phyloP scores from a whole-genome alignment of 2,888 invertebrate species.

The Marronus borbonicus region DNA sequence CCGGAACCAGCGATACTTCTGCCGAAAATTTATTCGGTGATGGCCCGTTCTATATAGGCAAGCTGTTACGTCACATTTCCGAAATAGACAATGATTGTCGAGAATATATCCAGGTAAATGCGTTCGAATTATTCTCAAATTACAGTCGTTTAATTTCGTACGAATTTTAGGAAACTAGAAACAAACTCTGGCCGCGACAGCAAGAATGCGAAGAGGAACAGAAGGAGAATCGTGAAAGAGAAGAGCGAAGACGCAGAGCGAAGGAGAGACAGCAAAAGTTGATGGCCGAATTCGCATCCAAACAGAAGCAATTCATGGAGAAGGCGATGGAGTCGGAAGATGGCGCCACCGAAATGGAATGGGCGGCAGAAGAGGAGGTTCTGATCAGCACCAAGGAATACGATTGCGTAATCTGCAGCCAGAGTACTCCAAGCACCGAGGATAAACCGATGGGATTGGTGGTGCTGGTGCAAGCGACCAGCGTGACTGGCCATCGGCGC shows the following conservation, averaged over 20 bases:
- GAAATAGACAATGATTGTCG: conserved; percentile 81
- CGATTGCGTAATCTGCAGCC: conserved; percentile 97
- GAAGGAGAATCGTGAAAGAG: conserved; percentile 82
- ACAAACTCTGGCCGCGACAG: conserved; percentile 86
- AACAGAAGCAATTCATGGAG: conserved; percentile 94
- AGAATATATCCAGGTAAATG: conserved; percentile 73
- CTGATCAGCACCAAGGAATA: conserved; percentile 79
- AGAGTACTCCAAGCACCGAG: conserved; percentile 87
- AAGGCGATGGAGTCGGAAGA: conserved; percentile 78
- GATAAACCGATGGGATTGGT: conserved; percentile 91
- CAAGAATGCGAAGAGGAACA: conserved; percentile 86
- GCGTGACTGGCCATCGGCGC: conserved; percentile 87
- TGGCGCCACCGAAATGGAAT: conserved; percentile 74
- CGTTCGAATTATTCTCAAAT: neutral
- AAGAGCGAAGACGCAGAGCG: conserved; percentile 87
- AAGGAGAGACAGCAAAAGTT: conserved; percentile 92
- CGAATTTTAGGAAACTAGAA: conserved; percentile 75
- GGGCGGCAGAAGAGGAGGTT: conserved; percentile 75
- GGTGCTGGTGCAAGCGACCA: conserved; percentile 89
- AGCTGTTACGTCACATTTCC: conserved; percentile 84
- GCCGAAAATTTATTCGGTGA: conserved; percentile 78
- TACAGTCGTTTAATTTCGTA: neutral
- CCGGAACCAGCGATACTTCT: conserved; percentile 62
- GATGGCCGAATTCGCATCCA: conserved; percentile 93
- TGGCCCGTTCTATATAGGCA: conserved; percentile 89